A percentile compares a stretch with the other conserved stretches of the same genome.
phyloP scores from a whole-genome alignment of 92 coral and sea anemone genomes.

The Nematostella vectensis region DNA sequence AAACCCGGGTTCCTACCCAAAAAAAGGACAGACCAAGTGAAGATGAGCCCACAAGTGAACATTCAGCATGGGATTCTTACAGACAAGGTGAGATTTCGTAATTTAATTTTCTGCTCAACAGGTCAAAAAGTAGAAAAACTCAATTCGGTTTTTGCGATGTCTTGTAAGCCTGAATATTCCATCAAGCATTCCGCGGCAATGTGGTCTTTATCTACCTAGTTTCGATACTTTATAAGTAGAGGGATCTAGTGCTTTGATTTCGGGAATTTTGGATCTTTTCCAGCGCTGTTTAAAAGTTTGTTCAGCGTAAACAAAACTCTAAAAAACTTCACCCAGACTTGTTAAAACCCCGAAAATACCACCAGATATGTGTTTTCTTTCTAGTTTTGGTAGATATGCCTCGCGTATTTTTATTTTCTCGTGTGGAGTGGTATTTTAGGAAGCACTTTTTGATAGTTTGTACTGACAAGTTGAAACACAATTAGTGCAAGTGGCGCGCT shows the following conservation, averaged over 20 bases:
- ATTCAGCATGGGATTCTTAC: slow-evolving; percentile 7
- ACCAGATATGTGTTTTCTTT: no score
- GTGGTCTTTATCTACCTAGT: no score
- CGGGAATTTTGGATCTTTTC: no score
- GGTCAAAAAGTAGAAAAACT: slow-evolving; percentile 5
- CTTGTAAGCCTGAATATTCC: no score
- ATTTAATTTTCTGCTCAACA: neutral
- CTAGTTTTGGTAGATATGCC: no score
- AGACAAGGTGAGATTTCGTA: slow-evolving; percentile 17
- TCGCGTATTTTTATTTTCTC: no score
- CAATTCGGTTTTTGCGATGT: neutral
- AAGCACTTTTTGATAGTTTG: neutral
- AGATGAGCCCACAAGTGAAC: slow-evolving; percentile 27
- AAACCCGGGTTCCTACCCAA: slow-evolving; percentile 8
- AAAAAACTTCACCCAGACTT: no score
- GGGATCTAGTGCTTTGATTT: neutral
- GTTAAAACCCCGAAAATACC: no score
- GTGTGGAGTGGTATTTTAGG: neutral
- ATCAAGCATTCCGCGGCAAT: no score
- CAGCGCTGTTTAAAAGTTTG: slow-evolving; percentile 1
- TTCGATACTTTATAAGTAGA: no score
- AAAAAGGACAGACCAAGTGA: slow-evolving; percentile 20
- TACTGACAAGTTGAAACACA: neutral
- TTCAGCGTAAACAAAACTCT: neutral
- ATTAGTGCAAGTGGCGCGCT: slow-evolving; percentile 7